These are phyloP conservation scores for Zootermopsis nevadensis DNA, from an alignment of 2,888 invertebrate genomes.

Conservation along the genomic window DNA sequence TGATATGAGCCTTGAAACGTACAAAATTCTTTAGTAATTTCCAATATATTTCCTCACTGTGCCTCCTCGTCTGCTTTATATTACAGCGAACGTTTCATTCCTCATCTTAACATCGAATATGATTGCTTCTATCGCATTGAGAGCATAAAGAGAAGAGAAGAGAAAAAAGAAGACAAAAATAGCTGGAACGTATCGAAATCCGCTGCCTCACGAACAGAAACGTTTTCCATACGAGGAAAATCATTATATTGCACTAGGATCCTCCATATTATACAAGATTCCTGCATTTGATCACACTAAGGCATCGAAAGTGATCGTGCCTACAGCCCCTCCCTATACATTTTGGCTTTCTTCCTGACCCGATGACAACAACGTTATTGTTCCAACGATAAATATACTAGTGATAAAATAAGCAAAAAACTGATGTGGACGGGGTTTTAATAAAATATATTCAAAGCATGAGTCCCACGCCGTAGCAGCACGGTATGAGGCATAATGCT, in stretches of 20 bases:
- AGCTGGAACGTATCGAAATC: constrained; percentile 12
- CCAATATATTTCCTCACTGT: constrained; percentile 22
- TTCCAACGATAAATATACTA: no score
- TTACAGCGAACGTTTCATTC: constrained; percentile 14
- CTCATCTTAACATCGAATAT: constrained; percentile 8
- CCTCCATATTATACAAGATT: constrained; percentile 2
- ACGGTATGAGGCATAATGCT: no score
- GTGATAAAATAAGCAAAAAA: no score
- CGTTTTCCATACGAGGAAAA: constrained; percentile 25
- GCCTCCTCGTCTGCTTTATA: constrained; percentile 4
- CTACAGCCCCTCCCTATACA: neutral
- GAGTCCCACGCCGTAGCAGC: no score
- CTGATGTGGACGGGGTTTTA: no score
- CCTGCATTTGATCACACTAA: constrained; percentile 1
- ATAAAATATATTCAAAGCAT: no score
- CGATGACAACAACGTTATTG: no score
- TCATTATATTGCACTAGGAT: constrained; percentile 17
- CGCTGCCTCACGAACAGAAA: constrained; percentile 12
- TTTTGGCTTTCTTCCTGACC: neutral
- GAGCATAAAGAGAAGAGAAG: constrained; percentile 32
- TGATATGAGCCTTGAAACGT: constrained; percentile 19
- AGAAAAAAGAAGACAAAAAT: neutral
- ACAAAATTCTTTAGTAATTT: constrained; percentile 22
- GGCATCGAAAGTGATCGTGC: neutral
- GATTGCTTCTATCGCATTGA: constrained; percentile 34